A percentile compares a stretch with the other conserved stretches of the same genome.
These are phyloP conservation scores for Theonella swinhoei DNA, from an alignment of 37 sponge, comb jelly and placozoan species.

Conservation along the genomic window DNA sequence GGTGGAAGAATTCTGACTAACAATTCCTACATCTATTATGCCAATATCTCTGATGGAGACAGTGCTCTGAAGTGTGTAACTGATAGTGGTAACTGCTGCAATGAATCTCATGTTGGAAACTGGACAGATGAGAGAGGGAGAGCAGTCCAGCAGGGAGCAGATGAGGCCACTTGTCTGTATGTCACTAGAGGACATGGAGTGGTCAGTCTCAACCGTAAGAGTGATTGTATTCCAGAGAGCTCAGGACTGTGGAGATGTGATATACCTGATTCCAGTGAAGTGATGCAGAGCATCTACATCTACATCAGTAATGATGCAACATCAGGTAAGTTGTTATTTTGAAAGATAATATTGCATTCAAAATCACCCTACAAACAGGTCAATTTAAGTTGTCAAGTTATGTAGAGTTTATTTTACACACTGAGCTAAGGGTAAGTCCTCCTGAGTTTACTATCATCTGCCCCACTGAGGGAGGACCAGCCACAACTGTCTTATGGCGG, in stretches of 20 bases:
- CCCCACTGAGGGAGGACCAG: not conserved
- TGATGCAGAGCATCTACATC: not conserved
- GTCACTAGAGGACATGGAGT: not conserved
- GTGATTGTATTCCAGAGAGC: not conserved
- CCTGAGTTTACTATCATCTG: not conserved
- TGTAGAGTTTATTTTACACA: not conserved
- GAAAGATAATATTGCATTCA: not conserved
- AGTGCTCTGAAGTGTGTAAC: not conserved
- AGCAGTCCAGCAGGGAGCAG: not conserved
- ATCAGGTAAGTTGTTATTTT: not conserved
- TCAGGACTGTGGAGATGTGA: not conserved
- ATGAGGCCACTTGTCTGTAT: not conserved
- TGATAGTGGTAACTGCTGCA: not conserved
- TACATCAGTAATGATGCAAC: not conserved
- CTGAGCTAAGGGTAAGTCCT: not conserved
- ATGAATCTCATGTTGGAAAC: not conserved
- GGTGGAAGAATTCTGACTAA: not conserved
- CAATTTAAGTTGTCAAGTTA: not conserved
- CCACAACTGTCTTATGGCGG: too few relatives aligned
- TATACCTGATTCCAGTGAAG: not conserved
- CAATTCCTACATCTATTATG: not conserved
- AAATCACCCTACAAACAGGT: not conserved
- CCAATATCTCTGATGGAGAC: not conserved
- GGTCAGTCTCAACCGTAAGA: not conserved
- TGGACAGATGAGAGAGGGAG: not conserved